Evolutionary conservation across 2,797 vertebrate genomes (phyloP).

Genomic region (Halcyon chelicuti): DNA sequence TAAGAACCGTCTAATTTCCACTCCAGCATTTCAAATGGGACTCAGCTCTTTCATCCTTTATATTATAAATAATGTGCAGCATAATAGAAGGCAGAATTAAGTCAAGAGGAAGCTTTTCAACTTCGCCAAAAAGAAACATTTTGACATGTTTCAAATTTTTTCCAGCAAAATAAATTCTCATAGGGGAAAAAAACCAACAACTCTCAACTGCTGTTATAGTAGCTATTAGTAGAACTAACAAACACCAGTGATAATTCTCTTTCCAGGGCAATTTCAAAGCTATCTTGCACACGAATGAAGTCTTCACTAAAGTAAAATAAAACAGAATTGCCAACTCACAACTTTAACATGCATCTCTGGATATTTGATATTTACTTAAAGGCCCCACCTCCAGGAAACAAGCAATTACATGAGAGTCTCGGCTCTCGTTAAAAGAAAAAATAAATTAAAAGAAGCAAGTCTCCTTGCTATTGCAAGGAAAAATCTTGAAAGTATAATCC

Average conservation of each 20-base stretch:
- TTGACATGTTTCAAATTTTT: background rate
- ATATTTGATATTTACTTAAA: slow-evolving; percentile 21
- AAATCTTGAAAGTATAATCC: background rate
- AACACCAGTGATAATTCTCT: background rate
- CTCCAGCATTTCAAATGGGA: slow-evolving; percentile 22
- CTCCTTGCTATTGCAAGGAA: background rate
- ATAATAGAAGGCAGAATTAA: slow-evolving; percentile 40
- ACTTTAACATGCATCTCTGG: background rate
- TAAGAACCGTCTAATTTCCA: slow-evolving; percentile 31
- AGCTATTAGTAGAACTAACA: slow-evolving; percentile 14
- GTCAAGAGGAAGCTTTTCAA: slow-evolving; percentile 7
- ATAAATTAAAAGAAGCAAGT: background rate
- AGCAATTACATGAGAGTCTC: background rate
- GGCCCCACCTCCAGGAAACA: slow-evolving; percentile 4
- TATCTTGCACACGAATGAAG: background rate
- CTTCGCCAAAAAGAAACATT: slow-evolving; percentile 19
- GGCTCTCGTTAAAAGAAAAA: background rate
- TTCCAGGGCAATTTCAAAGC: background rate
- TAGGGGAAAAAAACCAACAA: background rate
- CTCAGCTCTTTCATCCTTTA: slow-evolving; percentile 16
- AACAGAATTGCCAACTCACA: background rate
- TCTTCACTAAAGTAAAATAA: background rate
- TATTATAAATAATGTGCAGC: background rate
- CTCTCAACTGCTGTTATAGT: background rate
- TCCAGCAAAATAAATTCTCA: background rate